A percentile compares a stretch with the other conserved stretches of the same genome.
Evolutionary conservation across 2,888 invertebrate genomes (phyloP).

Genomic region (Diaphora mendica): DNA sequence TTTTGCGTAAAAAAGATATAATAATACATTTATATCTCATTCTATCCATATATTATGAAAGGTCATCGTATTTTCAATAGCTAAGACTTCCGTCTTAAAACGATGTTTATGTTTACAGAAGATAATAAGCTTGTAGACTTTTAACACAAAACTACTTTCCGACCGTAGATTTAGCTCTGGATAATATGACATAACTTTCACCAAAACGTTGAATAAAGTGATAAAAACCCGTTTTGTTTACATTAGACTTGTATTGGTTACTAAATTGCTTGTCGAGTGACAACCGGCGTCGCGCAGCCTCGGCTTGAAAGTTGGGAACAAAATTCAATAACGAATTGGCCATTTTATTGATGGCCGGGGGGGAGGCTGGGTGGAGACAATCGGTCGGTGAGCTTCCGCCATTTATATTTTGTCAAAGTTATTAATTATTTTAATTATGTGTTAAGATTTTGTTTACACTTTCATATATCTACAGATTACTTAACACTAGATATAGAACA

Average conservation of each 20-base stretch:
- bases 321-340: constrained; percentile 87
- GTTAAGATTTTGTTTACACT: constrained; percentile 69
- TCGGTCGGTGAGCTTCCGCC: constrained; percentile 81
- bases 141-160: constrained; percentile 67
- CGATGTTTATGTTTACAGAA: constrained; percentile 69
- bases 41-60: constrained; percentile 67
- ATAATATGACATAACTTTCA: constrained; percentile 85
- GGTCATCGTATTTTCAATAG: constrained; percentile 68
- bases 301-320: constrained; percentile 79
- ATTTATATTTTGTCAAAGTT: constrained; percentile 73
- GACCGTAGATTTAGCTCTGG: constrained; percentile 68
- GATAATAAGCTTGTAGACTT: constrained; percentile 55
- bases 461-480: constrained; percentile 53
- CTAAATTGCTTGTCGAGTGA: constrained; percentile 76
- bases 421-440: constrained; percentile 60
- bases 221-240: constrained; percentile 76
- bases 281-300: constrained; percentile 84
- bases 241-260: constrained; percentile 73
- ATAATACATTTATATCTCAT: constrained; percentile 73
- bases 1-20: constrained; percentile 70
- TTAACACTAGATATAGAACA: constrained; percentile 38
- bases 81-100: constrained; percentile 60
- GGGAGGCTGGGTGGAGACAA: constrained; percentile 84
- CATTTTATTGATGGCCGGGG: constrained; percentile 86
- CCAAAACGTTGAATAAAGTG: constrained; percentile 66